Evolutionary conservation across 30 jellyfish, hydroid and myxozoan genomes (phyloP), one percentile per base, ranked within the genome.

Genomic region (Aurelia sp.): DNA sequence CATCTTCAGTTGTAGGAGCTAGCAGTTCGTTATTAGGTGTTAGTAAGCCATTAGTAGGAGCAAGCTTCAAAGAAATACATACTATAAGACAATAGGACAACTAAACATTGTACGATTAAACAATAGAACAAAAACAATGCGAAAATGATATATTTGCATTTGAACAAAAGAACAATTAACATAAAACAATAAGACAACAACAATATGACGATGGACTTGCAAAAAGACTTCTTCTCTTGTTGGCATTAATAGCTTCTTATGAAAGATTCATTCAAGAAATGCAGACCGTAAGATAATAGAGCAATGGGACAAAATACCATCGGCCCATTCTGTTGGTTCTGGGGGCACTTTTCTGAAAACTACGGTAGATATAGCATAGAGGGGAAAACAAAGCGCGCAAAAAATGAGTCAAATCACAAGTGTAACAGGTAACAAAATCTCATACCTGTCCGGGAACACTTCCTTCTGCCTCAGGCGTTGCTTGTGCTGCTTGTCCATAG

Each of bases 361-460:
- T 2, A 15, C 35, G 10, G 50, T 38, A 38, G 50, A 38, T 38
- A 38, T 5, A 38, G 65, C 65, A 13, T 53, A 17, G 22, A 58
- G 24, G 0, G 24, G 24, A 2, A 3, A 59, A 59, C 10, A 5
- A 59, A 59, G 16, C 24, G 13, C 19, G 53, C 55, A 7, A 7
- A 0, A 44, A 8, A 8, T 8, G 55, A 0, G 15, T 44, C 55
- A 5, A 44, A 8, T 44, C 55, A 8, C 8, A 2, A 7, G 9
- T 4, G 9, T 38, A 0, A 38, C 0, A 38, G 9, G 50, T 38
- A 38, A 38, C 50, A 38, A 38, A 5, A 38, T 4, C 1, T 24
- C 73, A 62, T 35, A 82, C 92, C 86, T 82, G 86, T 82, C 92
- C 92, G 8, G 92, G 65, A 17, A 70, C 86, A 24, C 71, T 68